phyloP scores from a whole-genome alignment of 1,140 invertebrate species.

The Pseudomyrmex pallidus region DNA sequence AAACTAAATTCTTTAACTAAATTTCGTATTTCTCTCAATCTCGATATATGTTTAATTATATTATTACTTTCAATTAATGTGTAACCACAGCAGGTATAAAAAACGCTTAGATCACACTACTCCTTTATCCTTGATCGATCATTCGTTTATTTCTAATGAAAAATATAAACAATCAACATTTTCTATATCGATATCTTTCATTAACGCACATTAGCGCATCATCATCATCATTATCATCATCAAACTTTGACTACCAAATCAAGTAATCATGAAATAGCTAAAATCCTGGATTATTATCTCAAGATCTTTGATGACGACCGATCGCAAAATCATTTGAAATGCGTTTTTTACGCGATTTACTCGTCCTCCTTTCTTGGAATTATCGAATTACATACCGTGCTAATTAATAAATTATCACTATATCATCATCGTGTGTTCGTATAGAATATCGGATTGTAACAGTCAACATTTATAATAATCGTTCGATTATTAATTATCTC shows the following conservation, averaged over 20 bases:
- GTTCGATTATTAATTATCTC: too few relatives aligned
- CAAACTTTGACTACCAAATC: constrained; percentile 44
- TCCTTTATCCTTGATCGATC: not conserved
- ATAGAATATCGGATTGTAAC: too few relatives aligned
- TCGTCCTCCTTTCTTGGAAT: not conserved
- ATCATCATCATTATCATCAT: not conserved
- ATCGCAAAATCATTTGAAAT: not conserved
- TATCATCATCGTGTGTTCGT: too few relatives aligned
- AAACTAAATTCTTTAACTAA: not conserved
- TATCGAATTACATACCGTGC: not conserved
- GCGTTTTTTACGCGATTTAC: not conserved
- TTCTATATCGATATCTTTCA: not conserved
- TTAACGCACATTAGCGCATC: not conserved
- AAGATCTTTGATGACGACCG: constrained; percentile 3
- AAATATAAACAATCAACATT: not conserved
- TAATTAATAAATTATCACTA: not conserved
- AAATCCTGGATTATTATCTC: constrained; percentile 25
- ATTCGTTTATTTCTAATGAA: too few relatives aligned
- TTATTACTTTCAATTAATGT: not conserved
- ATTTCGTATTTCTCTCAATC: not conserved
- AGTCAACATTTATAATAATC: too few relatives aligned
- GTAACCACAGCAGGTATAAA: not conserved
- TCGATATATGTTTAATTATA: not conserved
- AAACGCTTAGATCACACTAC: constrained; percentile 5
- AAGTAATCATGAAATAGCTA: constrained; percentile 44